Conservation (phyloP, 1,140 invertebrate genomes). For the Venturia canescens region DNA sequence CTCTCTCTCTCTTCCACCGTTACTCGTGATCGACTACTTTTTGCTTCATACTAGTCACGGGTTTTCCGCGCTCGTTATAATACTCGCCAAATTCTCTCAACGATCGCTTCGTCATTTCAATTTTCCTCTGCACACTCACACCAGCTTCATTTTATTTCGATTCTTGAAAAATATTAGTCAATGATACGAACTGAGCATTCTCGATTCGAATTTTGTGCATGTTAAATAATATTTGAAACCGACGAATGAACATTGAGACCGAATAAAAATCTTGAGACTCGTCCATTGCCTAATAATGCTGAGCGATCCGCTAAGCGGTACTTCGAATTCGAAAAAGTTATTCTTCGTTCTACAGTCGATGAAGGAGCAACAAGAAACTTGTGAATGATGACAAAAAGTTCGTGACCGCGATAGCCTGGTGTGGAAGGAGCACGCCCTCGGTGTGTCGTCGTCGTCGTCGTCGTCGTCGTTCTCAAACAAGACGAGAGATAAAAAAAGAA, state of each 20-base stretch:
- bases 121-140: background rate
- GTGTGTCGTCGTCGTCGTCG: constrained; percentile 25
- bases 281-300: too few relatives aligned
- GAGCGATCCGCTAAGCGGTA: too few relatives aligned
- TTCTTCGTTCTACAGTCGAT: background rate
- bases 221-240: too few relatives aligned
- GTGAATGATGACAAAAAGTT: constrained; percentile 26
- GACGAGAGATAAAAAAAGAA: background rate
- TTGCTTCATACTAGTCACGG: constrained; percentile 9
- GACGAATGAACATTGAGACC: too few relatives aligned
- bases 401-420: constrained; percentile 5
- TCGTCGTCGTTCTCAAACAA: constrained; percentile 23
- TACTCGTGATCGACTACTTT: background rate
- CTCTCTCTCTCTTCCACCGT: background rate
- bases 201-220: too few relatives aligned
- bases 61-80: background rate
- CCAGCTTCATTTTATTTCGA: background rate
- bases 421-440: constrained; percentile 17
- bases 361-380: background rate
- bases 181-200: background rate
- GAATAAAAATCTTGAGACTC: too few relatives aligned
- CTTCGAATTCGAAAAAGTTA: too few relatives aligned
- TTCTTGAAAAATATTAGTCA: background rate
- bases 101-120: background rate
- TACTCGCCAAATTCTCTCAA: background rate